These are phyloP conservation scores for Ardeotis arabs DNA, from an alignment of 2,113 vertebrate species.

Conservation along the genomic window DNA sequence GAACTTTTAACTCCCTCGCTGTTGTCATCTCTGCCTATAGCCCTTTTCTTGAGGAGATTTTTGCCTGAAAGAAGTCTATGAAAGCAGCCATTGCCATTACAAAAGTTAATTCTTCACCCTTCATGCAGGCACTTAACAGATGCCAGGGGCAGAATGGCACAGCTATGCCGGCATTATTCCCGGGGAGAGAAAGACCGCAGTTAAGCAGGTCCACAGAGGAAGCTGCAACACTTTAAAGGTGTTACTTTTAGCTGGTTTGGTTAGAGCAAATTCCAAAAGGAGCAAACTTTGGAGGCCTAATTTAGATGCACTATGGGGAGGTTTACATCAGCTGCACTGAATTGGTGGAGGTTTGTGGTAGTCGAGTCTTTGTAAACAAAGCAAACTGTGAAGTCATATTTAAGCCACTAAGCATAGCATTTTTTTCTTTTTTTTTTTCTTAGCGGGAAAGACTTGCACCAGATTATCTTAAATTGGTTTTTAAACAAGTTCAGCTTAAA, in stretches of 20 bases:
- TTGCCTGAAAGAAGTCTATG: conserved; percentile 64
- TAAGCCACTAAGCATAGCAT: background rate
- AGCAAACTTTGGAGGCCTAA: background rate
- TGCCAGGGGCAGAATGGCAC: conserved; percentile 75
- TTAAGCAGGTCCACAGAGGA: conserved; percentile 57
- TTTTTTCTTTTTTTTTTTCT: background rate
- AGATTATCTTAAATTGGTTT: background rate
- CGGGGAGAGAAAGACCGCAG: conserved; percentile 37
- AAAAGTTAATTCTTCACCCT: conserved; percentile 69
- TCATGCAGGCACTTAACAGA: conserved; percentile 75
- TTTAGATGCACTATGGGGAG: background rate
- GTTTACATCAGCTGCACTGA: background rate
- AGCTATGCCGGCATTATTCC: conserved; percentile 56
- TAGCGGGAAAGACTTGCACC: background rate
- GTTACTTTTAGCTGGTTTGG: conserved; percentile 42
- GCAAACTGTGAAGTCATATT: background rate
- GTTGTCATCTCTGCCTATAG: background rate
- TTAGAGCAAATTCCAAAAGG: background rate
- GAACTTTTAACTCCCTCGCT: conserved; percentile 20
- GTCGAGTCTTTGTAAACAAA: background rate
- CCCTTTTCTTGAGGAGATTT: conserved; percentile 53
- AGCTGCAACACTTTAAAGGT: conserved; percentile 63
- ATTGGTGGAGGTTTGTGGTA: background rate
- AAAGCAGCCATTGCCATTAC: conserved; percentile 69
- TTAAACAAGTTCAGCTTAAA: conserved; percentile 25